Evolutionary conservation across 2,888 invertebrate genomes (phyloP), one percentile per base, ranked within the genome.

Genomic region (Melanostoma mellinum): DNA sequence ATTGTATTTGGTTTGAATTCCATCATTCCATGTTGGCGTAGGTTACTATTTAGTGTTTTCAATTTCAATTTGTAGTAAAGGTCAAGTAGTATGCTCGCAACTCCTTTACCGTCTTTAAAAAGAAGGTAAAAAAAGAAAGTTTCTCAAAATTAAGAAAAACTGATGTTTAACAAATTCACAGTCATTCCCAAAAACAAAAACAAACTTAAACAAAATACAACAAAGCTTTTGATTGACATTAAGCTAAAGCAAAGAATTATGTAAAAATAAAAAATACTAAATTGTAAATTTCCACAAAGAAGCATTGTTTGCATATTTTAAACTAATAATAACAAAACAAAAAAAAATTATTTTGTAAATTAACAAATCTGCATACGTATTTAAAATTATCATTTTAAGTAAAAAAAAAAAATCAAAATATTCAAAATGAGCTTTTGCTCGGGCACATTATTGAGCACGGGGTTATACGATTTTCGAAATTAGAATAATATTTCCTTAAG

Each of bases 341-440:
- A 55, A 44, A 53, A 46, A 53, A n/a, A 35, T 77, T 76, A 76
- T 76, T 76, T 82, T 82, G 55, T 78, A 74, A 80, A 68, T 44
- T 61, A 61, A 74, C 65, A 74, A 71, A 56, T 56, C 76, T 63
- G 77, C 71, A 71, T 77, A 69, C 68, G 55, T 56, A 65, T 44
- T 71, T 53, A 32, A 61, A 53, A 50, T 76, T 82, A 82, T 74
- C 69, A 78, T 78, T 82, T 72, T 69, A 46, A 42, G 67, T 20
- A 53, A 44, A 1, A 56, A 53, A 65, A 67, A 42, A 33, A 73
- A 73, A 76, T 55, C 58, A 77, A 77, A 78, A 74, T 58, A 53
- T 67, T 53, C 65, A 48, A 65, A n/a, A 73, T 58, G 82, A 78
- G 82, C 82, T 82, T 73, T 82, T 82, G 82, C 82, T 82, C 82